Evolutionary conservation across 2,113 vertebrate genomes (phyloP).

Genomic region (Myotis davidii): DNA sequence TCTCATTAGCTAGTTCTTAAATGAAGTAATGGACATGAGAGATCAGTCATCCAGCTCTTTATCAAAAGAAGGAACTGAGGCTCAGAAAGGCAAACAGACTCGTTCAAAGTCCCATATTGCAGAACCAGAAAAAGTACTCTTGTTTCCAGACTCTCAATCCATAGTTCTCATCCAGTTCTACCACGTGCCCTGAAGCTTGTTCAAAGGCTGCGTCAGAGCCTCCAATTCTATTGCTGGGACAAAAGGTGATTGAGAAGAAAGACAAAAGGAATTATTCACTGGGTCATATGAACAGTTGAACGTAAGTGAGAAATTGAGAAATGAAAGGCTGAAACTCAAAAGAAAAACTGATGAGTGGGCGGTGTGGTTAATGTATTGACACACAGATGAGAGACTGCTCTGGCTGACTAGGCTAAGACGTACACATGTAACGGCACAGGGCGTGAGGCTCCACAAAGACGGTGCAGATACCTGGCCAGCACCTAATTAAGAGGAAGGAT

Average conservation of each 20-base stretch:
- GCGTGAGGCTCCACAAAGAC: background rate
- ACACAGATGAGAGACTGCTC: constrained; percentile 24
- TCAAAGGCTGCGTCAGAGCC: constrained; percentile 34
- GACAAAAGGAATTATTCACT: constrained; percentile 71
- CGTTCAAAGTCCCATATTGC: background rate
- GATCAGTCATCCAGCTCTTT: background rate
- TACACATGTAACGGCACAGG: fast-evolving
- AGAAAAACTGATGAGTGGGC: background rate
- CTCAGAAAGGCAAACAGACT: constrained; percentile 27
- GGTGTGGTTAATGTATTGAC: constrained; percentile 29
- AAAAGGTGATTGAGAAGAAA: constrained; percentile 73
- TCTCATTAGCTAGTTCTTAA: background rate
- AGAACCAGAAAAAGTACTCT: constrained; percentile 17
- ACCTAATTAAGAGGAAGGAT: constrained; percentile 44
- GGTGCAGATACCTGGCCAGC: background rate
- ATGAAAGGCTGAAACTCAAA: constrained; percentile 51
- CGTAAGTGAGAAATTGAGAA: constrained; percentile 62
- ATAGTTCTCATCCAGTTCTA: background rate
- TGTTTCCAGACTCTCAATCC: background rate
- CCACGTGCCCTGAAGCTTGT: background rate
- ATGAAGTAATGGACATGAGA: background rate
- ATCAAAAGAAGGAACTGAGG: constrained; percentile 32
- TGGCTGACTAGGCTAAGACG: background rate
- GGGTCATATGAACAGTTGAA: background rate
- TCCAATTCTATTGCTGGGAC: constrained; percentile 42